Evolutionary conservation across 2,888 invertebrate genomes (phyloP), one percentile per base, ranked within the genome.

Genomic region (Sarcophaga caerulescens): DNA sequence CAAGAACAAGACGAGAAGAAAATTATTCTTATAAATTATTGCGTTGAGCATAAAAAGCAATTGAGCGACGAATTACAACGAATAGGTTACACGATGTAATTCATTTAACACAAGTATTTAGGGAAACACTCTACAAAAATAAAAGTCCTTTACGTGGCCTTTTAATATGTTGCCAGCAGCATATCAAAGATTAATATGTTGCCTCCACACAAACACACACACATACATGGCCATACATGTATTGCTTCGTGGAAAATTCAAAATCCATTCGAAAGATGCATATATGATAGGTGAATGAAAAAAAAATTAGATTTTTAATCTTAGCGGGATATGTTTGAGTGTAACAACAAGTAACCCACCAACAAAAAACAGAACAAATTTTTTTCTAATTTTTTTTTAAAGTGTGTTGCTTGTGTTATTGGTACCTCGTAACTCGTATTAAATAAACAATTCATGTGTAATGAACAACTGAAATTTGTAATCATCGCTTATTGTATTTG

Each of bases 241-340:
- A 63, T 6, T 35, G 35, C 35, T 35, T 35, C 6, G 35, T 35
- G 35, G 35, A 35, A 35, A 35, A 6, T 35, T 35, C 35, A 35
- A 35, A 35, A 5, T 1, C 35, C 35, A 35, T 35, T 35, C 6
- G 6, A 35, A 35, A 35, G 35, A 35, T 35, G 35, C 35, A 6
- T 35, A 6, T 35, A 35, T 35, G 35, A 35, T 35, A 6, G 35
- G 1, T 6, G 1, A 35, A 6, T 6, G 35, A 76, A 66, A 80
- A 44, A 47, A 84, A 77, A 60, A 68, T 65, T 84, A 73, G 73
- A 81, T 87, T 87, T 85, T 4, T 83, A 75, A 81, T 80, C 85
- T 73, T 82, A 81, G 87, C 87, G 85, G 87, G 87, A 85, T 85
- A 87, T 77, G 35, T 35, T 35, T 5, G 35, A 35, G 35, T 35